phyloP scores from a whole-genome alignment of 1,140 invertebrate genomes.

The Helicoverpa armigera region DNA sequence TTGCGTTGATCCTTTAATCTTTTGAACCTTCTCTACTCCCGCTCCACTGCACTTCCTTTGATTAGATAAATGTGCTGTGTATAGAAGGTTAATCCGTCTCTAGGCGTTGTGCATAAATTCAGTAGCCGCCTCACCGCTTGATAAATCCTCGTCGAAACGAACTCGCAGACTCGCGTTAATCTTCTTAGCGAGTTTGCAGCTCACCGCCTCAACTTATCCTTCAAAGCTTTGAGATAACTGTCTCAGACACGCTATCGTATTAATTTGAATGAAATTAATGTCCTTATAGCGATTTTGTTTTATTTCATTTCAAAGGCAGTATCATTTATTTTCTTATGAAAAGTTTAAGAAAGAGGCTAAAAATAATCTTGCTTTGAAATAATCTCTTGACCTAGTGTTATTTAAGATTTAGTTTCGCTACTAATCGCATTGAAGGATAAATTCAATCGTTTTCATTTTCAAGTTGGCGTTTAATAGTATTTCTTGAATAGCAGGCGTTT shows the following conservation, averaged over 20 bases:
- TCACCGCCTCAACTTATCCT: conserved; percentile 39
- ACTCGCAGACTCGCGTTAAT: conserved; percentile 49
- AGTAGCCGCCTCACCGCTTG: conserved; percentile 30
- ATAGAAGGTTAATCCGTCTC: conserved; percentile 12
- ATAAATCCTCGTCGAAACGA: conserved; percentile 47
- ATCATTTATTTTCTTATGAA: neutral
- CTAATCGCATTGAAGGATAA: conserved; percentile 7
- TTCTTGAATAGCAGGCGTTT: conserved; percentile 18
- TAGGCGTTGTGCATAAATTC: conserved; percentile 44
- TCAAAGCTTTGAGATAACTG: conserved; percentile 48
- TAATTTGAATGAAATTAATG: conserved; percentile 26
- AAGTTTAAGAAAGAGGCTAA: too few species aligned
- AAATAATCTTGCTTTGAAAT: neutral
- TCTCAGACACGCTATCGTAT: conserved; percentile 33
- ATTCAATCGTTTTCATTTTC: conserved; percentile 7
- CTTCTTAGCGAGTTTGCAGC: conserved; percentile 53
- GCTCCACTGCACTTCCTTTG: conserved; percentile 3
- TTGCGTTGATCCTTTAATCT: conserved; percentile 8
- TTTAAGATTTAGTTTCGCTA: conserved; percentile 16
- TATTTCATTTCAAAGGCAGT: neutral
- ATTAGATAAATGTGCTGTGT: neutral
- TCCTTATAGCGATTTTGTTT: conserved; percentile 4
- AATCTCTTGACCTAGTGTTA: conserved; percentile 26
- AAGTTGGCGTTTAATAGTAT: conserved; percentile 4
- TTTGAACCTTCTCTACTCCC: conserved; percentile 13